phyloP scores from a whole-genome alignment of 2,113 vertebrate genomes.

The Melozone crissalis region DNA sequence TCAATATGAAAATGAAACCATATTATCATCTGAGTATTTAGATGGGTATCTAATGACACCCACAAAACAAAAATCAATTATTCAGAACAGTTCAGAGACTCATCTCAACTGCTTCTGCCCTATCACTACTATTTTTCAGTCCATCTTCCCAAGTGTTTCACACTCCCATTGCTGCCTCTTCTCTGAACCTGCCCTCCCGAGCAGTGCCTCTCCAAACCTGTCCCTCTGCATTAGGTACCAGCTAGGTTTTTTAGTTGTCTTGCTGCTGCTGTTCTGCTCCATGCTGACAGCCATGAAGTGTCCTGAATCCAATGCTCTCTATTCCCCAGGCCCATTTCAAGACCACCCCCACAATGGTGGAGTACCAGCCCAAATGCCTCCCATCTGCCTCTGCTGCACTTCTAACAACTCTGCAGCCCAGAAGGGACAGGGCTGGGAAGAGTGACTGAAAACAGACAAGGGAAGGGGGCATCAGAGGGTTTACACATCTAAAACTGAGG shows the following conservation, averaged over 20 bases:
- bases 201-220: neutral
- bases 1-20: neutral
- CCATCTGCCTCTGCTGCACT: accelerated
- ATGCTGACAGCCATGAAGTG: neutral
- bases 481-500: neutral
- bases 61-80: neutral
- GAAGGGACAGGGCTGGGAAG: neutral
- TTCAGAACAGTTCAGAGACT: neutral
- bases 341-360: accelerated
- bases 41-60: neutral
- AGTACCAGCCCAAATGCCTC: accelerated
- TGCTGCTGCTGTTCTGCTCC: neutral
- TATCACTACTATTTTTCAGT: neutral
- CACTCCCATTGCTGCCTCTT: neutral
- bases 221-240: neutral
- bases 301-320: neutral
- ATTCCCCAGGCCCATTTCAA: neutral
- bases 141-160: neutral
- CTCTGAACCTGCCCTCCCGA: neutral
- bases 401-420: neutral
- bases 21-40: neutral
- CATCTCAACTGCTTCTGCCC: neutral
- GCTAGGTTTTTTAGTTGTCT: neutral
- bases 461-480: neutral
- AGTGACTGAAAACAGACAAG: neutral